A percentile compares a stretch with the other conserved stretches of the same genome.
Evolutionary conservation across 2,797 vertebrate genomes (phyloP).

Genomic region (Phylloscopus collybita): DNA sequence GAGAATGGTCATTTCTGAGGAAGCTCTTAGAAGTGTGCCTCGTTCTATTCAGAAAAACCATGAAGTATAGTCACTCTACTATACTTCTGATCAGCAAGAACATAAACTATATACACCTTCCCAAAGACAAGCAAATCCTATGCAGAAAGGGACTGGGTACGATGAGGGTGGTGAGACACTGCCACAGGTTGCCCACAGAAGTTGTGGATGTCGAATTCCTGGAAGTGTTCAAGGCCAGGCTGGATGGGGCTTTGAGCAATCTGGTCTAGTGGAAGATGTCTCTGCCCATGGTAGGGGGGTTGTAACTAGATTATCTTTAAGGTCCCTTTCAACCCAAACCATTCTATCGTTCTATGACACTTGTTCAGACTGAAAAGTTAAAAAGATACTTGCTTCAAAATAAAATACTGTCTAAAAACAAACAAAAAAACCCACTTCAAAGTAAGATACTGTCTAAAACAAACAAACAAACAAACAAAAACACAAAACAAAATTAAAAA

Average conservation of each 20-base stretch:
- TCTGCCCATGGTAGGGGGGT: not conserved
- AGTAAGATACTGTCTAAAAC: not conserved
- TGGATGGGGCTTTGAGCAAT: not conserved
- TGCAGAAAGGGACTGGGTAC: not conserved
- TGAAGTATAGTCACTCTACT: not conserved
- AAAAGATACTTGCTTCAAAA: not conserved
- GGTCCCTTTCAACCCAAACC: not conserved
- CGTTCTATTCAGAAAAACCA: not conserved
- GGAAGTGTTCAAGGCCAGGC: not conserved
- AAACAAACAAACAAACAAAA: not conserved
- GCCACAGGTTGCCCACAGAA: not conserved
- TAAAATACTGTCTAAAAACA: not conserved
- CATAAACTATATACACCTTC: not conserved
- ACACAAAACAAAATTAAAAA: not conserved
- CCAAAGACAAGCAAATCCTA: not conserved
- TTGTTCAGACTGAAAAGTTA: not conserved
- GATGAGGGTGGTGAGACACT: not conserved
- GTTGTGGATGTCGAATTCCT: accelerated
- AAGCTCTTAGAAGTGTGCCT: not conserved
- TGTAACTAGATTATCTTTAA: not conserved
- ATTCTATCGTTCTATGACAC: not conserved
- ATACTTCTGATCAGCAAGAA: not conserved
- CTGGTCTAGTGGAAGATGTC: not conserved
- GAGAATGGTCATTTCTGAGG: not conserved
- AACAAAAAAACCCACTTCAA: not conserved